Base-by-base conservation (phyloP, 2,113 vertebrate species). In the Psilopogon haemacephalus region DNA sequence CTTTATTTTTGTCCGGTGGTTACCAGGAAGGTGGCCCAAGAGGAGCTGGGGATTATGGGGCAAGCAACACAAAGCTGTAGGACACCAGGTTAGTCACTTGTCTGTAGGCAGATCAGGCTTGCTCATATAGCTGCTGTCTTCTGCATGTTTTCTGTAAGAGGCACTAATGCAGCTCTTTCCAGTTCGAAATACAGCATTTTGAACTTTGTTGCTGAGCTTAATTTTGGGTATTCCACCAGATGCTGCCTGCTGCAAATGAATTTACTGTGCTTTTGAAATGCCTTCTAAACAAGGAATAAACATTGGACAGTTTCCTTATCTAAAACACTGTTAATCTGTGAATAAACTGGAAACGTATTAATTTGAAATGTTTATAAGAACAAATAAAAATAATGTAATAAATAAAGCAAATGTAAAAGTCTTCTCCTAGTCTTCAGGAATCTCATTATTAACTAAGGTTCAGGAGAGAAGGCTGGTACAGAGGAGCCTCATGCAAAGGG, bases 1-100 rank as follows among this genome's bases (percentile, higher is more conserved):
- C 73, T 94, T 94, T 77, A 86, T 95, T 93, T 94, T 86, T 71
- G 86, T 80, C 69, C 46, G 6, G 76, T 7, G 37, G 67, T 88
- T 88, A 80, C 54, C 83, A 33, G 88, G 26, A 80, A 73, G 72
- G 86, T 76, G 90, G 72, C 48, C 64, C 42, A 18, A 71, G 76
- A 74, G 94, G 83, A 95, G 86, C 90, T 69, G 13, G 75, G 63
- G 71, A 91, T 94, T 89, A 79, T 2, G 3, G 50, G 59, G 52
- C 88, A 73, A 62, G 37, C 79, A 50, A 18, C 46, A 37, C 69
- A 59, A 20, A 58, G 76, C 94, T 55, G 19, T 32, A 59, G 76
- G 76, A 77, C 83, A 68, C 37, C 46, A 37, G 59, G n/a, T 86
- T 81, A 80, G 69, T 71, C 80, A 8, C 28, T 20, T 40, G 56